These are phyloP conservation scores for Troides aeacus DNA, from an alignment of 2,888 invertebrate genomes.

Conservation along the genomic window DNA sequence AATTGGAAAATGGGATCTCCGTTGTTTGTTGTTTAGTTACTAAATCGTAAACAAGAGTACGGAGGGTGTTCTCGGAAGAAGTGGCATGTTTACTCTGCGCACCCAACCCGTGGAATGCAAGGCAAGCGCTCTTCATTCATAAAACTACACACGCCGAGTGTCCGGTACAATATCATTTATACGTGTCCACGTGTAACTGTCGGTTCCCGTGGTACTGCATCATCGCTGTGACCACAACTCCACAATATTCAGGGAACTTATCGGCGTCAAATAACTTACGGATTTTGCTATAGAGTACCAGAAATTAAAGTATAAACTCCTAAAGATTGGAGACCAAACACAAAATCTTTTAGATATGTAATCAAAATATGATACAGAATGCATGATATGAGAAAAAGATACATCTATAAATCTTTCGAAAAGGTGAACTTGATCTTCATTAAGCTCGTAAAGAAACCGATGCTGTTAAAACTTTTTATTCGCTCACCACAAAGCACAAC, in stretches of 20 bases:
- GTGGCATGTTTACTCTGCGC: slow-evolving; percentile 40
- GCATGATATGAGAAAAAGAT: no score
- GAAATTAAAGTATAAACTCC: no score
- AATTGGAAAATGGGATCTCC: background rate
- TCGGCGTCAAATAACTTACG: no score
- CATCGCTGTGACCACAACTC: no score
- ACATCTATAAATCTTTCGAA: no score
- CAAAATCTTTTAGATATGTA: no score
- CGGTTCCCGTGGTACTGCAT: background rate
- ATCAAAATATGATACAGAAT: no score
- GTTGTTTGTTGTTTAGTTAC: background rate
- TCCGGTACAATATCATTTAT: slow-evolving; percentile 22
- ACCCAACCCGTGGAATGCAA: slow-evolving; percentile 49
- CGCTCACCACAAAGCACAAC: background rate
- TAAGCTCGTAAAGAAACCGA: no score
- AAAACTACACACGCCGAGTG: slow-evolving; percentile 41
- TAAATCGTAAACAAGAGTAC: slow-evolving; percentile 22
- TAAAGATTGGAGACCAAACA: no score
- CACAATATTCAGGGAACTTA: no score
- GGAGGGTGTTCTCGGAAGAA: slow-evolving; percentile 40
- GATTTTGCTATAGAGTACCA: no score
- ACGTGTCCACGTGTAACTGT: slow-evolving; percentile 9
- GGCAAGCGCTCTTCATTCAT: slow-evolving; percentile 62
- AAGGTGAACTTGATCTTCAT: no score
- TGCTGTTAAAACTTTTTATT: background rate